Base-by-base conservation (phyloP, 2,797 vertebrate species). In the Synaphobranchus kaupii region DNA sequence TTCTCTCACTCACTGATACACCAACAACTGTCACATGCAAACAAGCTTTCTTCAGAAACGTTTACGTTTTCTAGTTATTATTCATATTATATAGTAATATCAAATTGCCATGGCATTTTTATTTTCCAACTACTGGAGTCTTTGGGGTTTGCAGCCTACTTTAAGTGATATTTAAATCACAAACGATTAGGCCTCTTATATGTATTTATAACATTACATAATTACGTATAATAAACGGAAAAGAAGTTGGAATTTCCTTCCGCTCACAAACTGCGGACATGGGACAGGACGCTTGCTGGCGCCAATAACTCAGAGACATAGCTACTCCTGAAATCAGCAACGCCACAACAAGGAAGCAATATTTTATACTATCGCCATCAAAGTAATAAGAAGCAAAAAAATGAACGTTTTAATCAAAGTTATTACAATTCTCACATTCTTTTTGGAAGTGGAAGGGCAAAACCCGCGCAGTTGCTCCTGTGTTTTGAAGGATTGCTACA, bases 401-500 rank as follows among this genome's bases (percentile, higher is more conserved):
- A 86, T 78, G 85, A 47, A 47, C 58, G 22, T 2, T 44, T 60
- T 60, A 76, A 39, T 76, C 31, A 12, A 34, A 34, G 76, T 80
- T 44, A 71, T 60, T 9, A 22, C 85, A 31, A 6, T 73, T 52
- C 8, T 54, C 13, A 28, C 34, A 31, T 44, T 86, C 2, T 20
- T 80, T 54, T 7, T 78, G 20, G 78, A 13, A 44, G 85, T 28
- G 6, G 22, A 3, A 25, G 85, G 20, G 50, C 52, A 56, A 20
- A 76, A 76, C 34, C 73, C 73, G 39, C 52, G 20, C 3, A 39
- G 34, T 17, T 52, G 28, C 28, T 50, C 20, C 7, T 86, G 81
- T 31, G 17, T 50, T 12, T 71, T 28, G 28, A 76, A 56, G 6
- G 73, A 13, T 6, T 95, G 95, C 85, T 68, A 94, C 34, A 92